Base-by-base conservation (phyloP, 2,113 vertebrate genomes). In the Romanogobio albipinnatus region DNA sequence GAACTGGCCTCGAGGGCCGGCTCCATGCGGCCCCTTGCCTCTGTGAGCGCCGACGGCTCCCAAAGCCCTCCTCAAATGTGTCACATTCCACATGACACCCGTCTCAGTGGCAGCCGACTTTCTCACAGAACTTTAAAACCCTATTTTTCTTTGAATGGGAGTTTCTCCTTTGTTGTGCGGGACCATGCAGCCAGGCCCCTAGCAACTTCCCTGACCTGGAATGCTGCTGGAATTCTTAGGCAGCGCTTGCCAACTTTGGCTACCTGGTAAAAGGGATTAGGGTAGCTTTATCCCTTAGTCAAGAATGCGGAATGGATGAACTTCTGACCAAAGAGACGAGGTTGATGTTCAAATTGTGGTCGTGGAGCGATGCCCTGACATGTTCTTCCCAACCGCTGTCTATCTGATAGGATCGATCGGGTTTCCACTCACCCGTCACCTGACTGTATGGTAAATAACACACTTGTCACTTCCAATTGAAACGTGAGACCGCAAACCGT, bases 191-290 rank as follows among this genome's bases (percentile, higher is more conserved):
- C 92, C 94, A 94, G 95, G 81, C 59, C 92, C 94, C 94, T 95
- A 94, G 91, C 83, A 90, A 96, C 94, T 94, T 84, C 90, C 94
- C 94, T 92, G 94, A 96, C 95, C 90, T 87, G 92, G 95, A 94
- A 95, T 96, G 96, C 95, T 88, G 86, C 88, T 95, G 94, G 94
- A 95, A 96, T 94, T 95, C 94, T 90, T 36, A 92, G 92, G 92
- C 93, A 92, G 91, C 93, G 92, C 94, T 82, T 93, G 94, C 93
- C 87, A 94, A 92, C 93, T 94, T 89, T 9, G 85, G 92, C 94
- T 95, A 95, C 94, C 94, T 94, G 93, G 94, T 95, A 96, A 95
- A 96, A 92, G 92, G 95, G 96, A 96, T 97, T 96, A 97, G 92
- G 87, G 87, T 88, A 93, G 94, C 94, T 96, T 96, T 96, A 95